A percentile compares a stretch with the other conserved stretches of the same genome.
Evolutionary conservation across 2,797 vertebrate genomes (phyloP).

Genomic region (Pogoniulus pusillus): DNA sequence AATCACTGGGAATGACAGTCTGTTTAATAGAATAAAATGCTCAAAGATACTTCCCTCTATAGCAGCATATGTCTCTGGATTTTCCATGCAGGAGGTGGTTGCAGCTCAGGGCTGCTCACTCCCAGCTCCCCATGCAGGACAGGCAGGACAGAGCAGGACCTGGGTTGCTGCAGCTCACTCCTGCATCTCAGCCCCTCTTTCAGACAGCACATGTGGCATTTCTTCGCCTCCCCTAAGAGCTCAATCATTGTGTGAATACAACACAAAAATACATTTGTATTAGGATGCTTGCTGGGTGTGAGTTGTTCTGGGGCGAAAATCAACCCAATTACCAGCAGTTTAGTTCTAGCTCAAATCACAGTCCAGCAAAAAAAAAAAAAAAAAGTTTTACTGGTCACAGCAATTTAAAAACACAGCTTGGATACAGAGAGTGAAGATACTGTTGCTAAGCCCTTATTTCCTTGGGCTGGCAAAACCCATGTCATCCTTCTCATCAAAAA

Average conservation of each 20-base stretch:
- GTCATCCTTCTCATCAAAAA: slow-evolving; percentile 4
- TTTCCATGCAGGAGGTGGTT: not conserved
- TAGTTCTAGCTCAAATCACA: not conserved
- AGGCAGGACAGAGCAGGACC: not conserved
- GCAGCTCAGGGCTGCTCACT: not conserved
- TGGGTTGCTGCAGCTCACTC: not conserved
- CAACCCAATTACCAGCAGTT: not conserved
- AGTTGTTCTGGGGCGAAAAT: not conserved
- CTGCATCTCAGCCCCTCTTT: not conserved
- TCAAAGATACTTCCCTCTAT: not conserved
- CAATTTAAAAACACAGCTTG: not conserved
- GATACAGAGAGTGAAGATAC: not conserved
- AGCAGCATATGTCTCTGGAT: not conserved
- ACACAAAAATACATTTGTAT: not conserved
- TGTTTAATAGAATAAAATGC: not conserved
- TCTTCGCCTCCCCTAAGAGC: not conserved
- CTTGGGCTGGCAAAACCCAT: not conserved
- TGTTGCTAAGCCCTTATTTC: slow-evolving; percentile 10
- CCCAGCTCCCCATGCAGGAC: rapidly evolving
- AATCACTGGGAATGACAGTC: not conserved
- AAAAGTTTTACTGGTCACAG: slow-evolving; percentile 15
- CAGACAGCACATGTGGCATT: not conserved
- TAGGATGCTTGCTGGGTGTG: not conserved
- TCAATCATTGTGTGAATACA: not conserved
- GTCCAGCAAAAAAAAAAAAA: slow-evolving; percentile 26